Conservation (phyloP, 2,797 vertebrate genomes). For the Picus viridis region DNA sequence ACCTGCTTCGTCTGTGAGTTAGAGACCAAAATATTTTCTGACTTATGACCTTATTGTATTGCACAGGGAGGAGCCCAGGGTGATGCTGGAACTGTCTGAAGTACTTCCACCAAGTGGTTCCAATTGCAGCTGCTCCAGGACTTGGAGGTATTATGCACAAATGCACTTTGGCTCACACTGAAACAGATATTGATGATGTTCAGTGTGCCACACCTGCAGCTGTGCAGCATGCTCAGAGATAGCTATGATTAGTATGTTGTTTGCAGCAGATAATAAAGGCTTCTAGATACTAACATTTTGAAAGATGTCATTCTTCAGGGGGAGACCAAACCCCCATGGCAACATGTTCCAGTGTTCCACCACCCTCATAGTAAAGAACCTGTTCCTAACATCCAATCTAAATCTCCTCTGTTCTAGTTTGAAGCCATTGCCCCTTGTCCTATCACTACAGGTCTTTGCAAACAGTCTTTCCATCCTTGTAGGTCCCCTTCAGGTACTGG, state of each 20-base stretch:
- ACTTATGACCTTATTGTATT: neutral
- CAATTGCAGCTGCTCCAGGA: neutral
- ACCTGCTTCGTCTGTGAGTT: neutral
- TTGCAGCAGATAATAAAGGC: neutral
- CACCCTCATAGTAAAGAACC: no score
- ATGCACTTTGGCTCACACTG: neutral
- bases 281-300: neutral
- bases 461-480: no score
- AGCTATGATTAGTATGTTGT: neutral
- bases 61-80: neutral
- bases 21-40: neutral
- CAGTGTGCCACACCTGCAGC: neutral
- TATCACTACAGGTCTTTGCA: no score
- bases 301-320: neutral
- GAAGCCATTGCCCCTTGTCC: no score
- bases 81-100: neutral
- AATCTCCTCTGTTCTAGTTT: no score
- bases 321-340: no score
- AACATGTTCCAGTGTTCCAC: no score
- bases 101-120: neutral
- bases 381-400: no score
- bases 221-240: neutral
- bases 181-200: neutral
- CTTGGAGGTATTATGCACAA: neutral
- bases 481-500: no score